Conservation (phyloP, 2,888 invertebrate species). For the Drosophila borborema region DNA sequence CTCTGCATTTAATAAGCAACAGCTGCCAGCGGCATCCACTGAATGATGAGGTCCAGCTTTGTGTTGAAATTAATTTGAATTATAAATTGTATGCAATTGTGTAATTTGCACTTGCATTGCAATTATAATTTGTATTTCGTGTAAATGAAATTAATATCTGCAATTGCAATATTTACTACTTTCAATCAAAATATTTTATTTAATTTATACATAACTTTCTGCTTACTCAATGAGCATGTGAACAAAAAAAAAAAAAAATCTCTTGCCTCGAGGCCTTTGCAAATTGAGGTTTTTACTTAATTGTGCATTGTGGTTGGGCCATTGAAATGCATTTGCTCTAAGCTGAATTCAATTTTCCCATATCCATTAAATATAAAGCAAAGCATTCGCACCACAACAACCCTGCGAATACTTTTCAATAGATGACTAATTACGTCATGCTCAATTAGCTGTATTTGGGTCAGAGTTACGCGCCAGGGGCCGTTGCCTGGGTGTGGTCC, state of each 20-base stretch:
- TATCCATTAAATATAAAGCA: constrained; percentile 40
- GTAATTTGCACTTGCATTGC: constrained; percentile 29
- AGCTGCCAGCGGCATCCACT: constrained; percentile 50
- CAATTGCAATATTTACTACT: background rate
- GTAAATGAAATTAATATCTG: background rate
- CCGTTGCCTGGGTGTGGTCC: constrained; percentile 52
- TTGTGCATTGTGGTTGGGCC: constrained; percentile 36
- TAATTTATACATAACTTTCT: background rate
- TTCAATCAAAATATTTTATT: background rate
- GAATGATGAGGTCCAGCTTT: constrained; percentile 34
- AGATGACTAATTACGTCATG: constrained; percentile 78
- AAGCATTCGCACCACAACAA: constrained; percentile 28
- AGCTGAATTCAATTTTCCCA: constrained; percentile 54
- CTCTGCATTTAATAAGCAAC: constrained; percentile 50
- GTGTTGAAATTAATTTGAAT: constrained; percentile 60
- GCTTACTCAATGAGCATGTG: constrained; percentile 17
- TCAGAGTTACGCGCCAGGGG: constrained; percentile 39
- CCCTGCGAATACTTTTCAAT: constrained; percentile 49
- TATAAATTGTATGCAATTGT: constrained; percentile 53
- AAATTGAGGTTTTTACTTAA: constrained; percentile 36
- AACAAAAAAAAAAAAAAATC: background rate
- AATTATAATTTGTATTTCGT: constrained; percentile 7
- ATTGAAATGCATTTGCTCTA: constrained; percentile 52
- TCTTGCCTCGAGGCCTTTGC: constrained; percentile 24
- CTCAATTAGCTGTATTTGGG: constrained; percentile 76